Evolutionary conservation across 2,888 invertebrate genomes (phyloP).

Genomic region (Frankliniella intonsa): DNA sequence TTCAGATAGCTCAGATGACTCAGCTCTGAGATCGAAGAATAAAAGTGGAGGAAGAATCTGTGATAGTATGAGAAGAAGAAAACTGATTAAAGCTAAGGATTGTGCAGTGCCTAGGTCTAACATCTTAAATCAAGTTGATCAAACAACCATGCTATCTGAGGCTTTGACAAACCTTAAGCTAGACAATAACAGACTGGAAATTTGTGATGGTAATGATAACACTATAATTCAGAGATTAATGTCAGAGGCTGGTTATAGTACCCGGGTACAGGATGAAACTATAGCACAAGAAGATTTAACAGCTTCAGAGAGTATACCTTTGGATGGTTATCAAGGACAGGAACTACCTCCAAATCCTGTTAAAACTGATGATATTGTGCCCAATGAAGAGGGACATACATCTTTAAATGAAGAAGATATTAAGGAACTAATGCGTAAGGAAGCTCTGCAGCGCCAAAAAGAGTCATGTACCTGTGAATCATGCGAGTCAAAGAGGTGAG

Average conservation of each 20-base stretch:
- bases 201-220: neutral
- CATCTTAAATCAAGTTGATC: neutral
- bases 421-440: neutral
- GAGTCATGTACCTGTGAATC: neutral
- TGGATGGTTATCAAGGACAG: too few relatives aligned
- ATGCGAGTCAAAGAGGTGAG: neutral
- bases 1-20: constrained; percentile 11
- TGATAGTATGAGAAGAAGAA: constrained; percentile 2
- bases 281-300: too few relatives aligned
- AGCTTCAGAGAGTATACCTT: too few relatives aligned
- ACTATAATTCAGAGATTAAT: neutral
- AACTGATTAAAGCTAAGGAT: neutral
- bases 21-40: neutral
- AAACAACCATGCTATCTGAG: constrained; percentile 11
- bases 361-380: neutral
- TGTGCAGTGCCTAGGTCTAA: neutral
- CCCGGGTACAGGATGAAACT: neutral
- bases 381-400: neutral
- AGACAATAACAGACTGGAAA: neutral
- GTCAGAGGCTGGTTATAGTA: neutral
- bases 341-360: neutral
- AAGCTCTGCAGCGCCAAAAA: neutral
- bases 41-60: constrained; percentile 15
- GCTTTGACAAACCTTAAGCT: constrained; percentile 1
- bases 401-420: constrained; percentile 3